phyloP scores from a whole-genome alignment of 2,888 invertebrate genomes.

The Eudemis profundana region DNA sequence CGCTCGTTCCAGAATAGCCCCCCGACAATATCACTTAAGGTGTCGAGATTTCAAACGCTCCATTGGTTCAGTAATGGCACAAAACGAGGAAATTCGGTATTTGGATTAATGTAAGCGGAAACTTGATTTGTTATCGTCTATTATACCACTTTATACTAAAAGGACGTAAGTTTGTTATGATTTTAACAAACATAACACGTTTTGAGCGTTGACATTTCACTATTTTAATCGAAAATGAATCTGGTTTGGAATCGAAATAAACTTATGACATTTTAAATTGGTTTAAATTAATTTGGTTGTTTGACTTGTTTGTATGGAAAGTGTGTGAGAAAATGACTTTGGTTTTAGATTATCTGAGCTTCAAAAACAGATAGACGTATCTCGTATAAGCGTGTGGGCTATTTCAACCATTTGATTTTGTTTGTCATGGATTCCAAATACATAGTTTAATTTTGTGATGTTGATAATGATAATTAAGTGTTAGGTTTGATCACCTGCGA shows the following conservation, averaged over 20 bases:
- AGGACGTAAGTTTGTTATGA: not conserved
- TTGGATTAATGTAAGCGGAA: constrained; percentile 71
- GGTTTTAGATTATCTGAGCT: not conserved
- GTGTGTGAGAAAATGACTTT: constrained; percentile 50
- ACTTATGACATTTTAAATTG: not conserved
- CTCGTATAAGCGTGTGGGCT: not conserved
- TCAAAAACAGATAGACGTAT: not conserved
- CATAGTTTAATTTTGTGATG: not conserved
- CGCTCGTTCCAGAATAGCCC: constrained; percentile 50
- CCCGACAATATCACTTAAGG: constrained; percentile 58
- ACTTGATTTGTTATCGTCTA: constrained; percentile 57
- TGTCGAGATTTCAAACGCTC: constrained; percentile 70
- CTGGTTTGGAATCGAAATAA: not conserved
- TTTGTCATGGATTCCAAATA: too few relatives aligned
- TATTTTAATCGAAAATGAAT: not conserved
- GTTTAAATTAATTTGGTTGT: not conserved
- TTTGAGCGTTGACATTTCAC: not conserved
- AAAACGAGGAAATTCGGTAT: constrained; percentile 64
- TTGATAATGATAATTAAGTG: not conserved
- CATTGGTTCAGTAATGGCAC: constrained; percentile 60
- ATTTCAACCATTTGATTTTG: too few relatives aligned
- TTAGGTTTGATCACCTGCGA: not conserved
- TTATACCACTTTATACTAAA: constrained; percentile 44
- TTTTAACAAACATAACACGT: not conserved
- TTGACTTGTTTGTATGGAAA: constrained; percentile 45